Percentiles rank a stretch among this genome's conserved stretches.
These are phyloP conservation scores for Latrodectus elegans DNA, from an alignment of 2,888 invertebrate species.

Conservation along the genomic window DNA sequence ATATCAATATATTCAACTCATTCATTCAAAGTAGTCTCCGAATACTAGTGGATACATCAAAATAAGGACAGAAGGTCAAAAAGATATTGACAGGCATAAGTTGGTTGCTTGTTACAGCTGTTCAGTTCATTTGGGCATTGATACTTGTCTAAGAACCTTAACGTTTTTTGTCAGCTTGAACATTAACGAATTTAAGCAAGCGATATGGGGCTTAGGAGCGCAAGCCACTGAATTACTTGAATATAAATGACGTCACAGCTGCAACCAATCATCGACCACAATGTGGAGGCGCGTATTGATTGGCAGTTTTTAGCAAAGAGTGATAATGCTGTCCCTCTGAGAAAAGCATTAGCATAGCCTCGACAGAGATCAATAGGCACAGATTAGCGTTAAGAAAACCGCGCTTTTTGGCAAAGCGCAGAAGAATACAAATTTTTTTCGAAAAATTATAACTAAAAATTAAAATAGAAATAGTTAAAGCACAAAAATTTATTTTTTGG, in stretches of 20 bases:
- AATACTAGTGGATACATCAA: not conserved
- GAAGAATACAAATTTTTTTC: too few relatives aligned
- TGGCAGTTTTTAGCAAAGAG: conserved; percentile 56
- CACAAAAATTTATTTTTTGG: too few relatives aligned
- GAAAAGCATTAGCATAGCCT: conserved; percentile 56
- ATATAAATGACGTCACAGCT: conserved; percentile 70
- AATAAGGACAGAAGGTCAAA: not conserved
- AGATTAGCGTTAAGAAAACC: conserved; percentile 31
- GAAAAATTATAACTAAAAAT: too few relatives aligned
- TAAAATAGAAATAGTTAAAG: too few relatives aligned
- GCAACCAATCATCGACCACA: conserved; percentile 69
- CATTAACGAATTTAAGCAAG: conserved; percentile 59
- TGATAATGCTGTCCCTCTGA: conserved; percentile 43
- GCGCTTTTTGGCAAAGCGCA: too few relatives aligned
- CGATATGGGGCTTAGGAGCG: conserved; percentile 29
- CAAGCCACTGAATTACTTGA: conserved; percentile 68
- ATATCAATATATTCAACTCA: too few relatives aligned
- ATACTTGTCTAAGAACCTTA: conserved; percentile 36
- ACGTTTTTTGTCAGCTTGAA: conserved; percentile 59
- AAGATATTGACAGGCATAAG: not conserved
- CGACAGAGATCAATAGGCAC: conserved; percentile 48
- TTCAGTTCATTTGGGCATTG: conserved; percentile 17
- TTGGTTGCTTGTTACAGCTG: conserved; percentile 14
- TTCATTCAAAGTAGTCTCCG: not conserved
- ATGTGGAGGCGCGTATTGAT: conserved; percentile 65